Conservation (phyloP, 2,113 vertebrate genomes). For the Laterallus jamaicensis region DNA sequence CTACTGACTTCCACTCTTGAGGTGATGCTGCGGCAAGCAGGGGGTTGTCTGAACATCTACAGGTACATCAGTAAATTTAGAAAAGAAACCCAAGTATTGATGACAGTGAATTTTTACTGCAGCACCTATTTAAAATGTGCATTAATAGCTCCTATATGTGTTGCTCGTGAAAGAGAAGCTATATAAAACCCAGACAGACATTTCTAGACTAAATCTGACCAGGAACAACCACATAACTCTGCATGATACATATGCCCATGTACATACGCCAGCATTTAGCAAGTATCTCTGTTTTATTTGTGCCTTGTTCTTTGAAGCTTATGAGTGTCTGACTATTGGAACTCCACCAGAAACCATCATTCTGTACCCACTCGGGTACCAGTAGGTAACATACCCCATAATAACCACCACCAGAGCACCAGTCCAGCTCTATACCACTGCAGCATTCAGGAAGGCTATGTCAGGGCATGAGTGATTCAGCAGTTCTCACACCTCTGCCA, state of each 20-base stretch:
- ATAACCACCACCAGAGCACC: neutral
- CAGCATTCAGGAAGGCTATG: neutral
- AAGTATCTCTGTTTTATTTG: accelerated
- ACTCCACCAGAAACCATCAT: neutral
- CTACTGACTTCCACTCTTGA: neutral
- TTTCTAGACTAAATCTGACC: neutral
- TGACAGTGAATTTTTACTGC: neutral
- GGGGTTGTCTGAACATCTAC: neutral
- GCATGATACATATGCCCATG: neutral
- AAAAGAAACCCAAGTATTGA: neutral
- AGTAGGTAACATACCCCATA: neutral
- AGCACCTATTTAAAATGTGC: neutral
- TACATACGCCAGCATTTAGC: neutral
- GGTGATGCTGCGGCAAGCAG: neutral
- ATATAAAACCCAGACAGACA: neutral
- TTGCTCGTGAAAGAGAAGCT: neutral
- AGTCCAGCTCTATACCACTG: neutral
- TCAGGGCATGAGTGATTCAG: neutral
- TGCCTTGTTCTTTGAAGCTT: neutral
- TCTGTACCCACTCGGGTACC: neutral
- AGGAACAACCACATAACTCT: neutral
- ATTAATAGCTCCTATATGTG: neutral
- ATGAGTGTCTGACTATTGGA: neutral
- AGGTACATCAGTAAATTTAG: neutral
- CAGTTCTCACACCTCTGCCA: conserved; percentile 18